A percentile compares a stretch with the other conserved stretches of the same genome.
These are phyloP conservation scores for Otis tarda DNA, from an alignment of 2,113 vertebrate genomes.

Conservation along the genomic window DNA sequence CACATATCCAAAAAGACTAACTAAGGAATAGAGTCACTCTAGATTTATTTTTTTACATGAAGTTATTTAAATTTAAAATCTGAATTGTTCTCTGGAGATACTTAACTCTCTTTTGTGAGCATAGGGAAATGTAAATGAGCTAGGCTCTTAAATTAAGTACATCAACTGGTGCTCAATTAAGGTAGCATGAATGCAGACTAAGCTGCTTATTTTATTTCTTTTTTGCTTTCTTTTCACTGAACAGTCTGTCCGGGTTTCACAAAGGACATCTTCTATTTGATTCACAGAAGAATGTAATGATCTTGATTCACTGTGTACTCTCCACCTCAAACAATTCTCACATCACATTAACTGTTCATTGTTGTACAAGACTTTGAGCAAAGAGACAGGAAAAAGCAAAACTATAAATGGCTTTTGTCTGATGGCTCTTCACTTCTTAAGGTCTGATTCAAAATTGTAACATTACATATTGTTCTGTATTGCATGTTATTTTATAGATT, in stretches of 20 bases:
- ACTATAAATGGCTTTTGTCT: not conserved
- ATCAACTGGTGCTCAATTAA: not conserved
- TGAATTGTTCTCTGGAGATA: not conserved
- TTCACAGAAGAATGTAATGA: not conserved
- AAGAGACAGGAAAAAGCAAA: not conserved
- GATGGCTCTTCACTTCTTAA: not conserved
- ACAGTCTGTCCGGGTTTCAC: not conserved
- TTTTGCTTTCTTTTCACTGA: not conserved
- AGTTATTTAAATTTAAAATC: not conserved
- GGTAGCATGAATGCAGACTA: not conserved
- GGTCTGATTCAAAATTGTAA: not conserved
- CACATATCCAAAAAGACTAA: not conserved
- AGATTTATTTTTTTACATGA: not conserved
- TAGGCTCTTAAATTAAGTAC: not conserved
- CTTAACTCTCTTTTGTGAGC: not conserved
- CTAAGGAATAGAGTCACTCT: not conserved
- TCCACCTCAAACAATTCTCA: not conserved
- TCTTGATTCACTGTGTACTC: not conserved
- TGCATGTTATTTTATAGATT: not conserved
- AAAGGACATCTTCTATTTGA: not conserved
- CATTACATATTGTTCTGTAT: not conserved
- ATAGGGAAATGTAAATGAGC: not conserved
- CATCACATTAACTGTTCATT: not conserved
- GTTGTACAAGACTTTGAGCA: not conserved
- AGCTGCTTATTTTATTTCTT: not conserved